Conservation (phyloP, 1,140 invertebrate species). For the Pectinophora gossypiella region DNA sequence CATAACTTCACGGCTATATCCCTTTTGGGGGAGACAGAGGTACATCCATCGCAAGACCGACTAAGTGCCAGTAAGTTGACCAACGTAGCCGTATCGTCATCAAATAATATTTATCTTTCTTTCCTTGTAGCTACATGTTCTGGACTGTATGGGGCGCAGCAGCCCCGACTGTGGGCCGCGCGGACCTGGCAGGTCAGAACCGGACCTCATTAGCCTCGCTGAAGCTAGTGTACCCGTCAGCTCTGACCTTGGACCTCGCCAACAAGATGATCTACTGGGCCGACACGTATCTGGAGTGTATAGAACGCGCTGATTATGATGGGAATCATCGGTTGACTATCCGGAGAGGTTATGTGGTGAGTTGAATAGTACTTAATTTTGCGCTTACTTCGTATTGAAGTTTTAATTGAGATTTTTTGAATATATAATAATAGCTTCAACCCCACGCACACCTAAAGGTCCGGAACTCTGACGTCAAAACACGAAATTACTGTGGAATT, state of each 20-base stretch:
- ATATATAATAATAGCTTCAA: too few relatives aligned
- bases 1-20: too few relatives aligned
- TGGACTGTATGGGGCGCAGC: slow-evolving; percentile 84
- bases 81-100: too few relatives aligned
- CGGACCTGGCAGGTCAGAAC: slow-evolving; percentile 78
- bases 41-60: too few relatives aligned
- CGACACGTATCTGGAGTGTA: slow-evolving; percentile 85
- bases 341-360: slow-evolving; percentile 76
- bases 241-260: slow-evolving; percentile 84
- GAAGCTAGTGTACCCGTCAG: slow-evolving; percentile 83
- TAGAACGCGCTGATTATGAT: slow-evolving; percentile 83
- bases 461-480: too few relatives aligned
- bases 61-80: too few relatives aligned
- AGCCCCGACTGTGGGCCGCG: slow-evolving; percentile 78
- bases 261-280: slow-evolving; percentile 86
- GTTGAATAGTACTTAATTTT: slow-evolving; percentile 17
- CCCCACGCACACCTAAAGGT: too few relatives aligned
- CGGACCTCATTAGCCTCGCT: slow-evolving; percentile 44
- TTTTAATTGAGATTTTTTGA: too few relatives aligned
- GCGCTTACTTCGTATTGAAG: not conserved
- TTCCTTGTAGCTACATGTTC: slow-evolving; percentile 79
- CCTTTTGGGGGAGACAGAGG: too few relatives aligned
- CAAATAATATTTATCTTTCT: too few relatives aligned
- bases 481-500: too few relatives aligned
- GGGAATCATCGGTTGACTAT: slow-evolving; percentile 80